Base-by-base conservation (phyloP, 2,113 vertebrate genomes). In the Varanus komodoensis region DNA sequence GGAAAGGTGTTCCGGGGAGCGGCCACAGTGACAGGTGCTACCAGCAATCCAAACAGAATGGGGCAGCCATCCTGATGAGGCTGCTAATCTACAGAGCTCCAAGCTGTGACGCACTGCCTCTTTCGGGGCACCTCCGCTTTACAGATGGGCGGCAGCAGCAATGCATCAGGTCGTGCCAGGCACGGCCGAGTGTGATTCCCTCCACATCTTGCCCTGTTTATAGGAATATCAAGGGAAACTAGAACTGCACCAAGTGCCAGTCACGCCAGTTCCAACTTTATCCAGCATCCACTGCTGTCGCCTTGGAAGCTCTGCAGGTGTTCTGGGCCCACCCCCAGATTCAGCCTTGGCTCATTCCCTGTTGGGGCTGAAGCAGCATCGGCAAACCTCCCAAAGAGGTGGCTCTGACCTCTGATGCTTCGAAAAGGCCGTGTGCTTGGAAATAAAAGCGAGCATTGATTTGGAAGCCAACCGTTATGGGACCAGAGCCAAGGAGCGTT, bases 401-500 rank as follows among this genome's bases (percentile, higher is more conserved):
- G 34, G 14, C 3, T 87, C 81, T 52, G 67, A 71, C 77, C 73
- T 48, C 38, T 48, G 75, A 32, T 84, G 14, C 57, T 88, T 23
- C 9, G 19, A 87, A 61, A 50, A 4, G n/a, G 29, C n/a, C 21
- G 67, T 79, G 15, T n/a, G 54, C 52, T 75, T 0, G 15, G 61
- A 48, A 88, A 14, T n/a, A 67, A 2, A 87, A 73, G 87, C 52
- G 86, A 75, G 6, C 12, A 21, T 3, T 15, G 73, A 69, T 85
- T 52, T 84, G 48, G 64, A 89, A 29, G 54, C 74, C 61, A 69
- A 79, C 48, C 38, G 74, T 79, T 54, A 85, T 69, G 82, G 74
- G 82, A 68, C 21, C 29, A 29, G 61, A 89, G 82, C 82, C 89
- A 85, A 69, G 27, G 57, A 89, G 74, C 74, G 50, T 79, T 85